These are phyloP conservation scores for Tachyglossus aculeatus DNA, from an alignment of 2,797 vertebrate genomes.

Conservation along the genomic window DNA sequence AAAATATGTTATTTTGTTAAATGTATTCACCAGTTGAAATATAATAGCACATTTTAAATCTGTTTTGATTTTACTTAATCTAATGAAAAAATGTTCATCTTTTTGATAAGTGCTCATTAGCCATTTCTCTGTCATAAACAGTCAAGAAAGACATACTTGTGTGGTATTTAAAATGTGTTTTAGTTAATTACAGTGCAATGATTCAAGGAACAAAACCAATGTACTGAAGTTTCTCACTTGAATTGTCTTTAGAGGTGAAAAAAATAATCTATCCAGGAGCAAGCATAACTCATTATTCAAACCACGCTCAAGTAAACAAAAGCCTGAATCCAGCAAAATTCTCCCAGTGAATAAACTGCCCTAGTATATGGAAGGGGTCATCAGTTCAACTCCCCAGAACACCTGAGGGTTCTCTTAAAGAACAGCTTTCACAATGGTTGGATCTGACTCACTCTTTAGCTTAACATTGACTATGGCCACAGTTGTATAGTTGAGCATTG, in stretches of 20 bases:
- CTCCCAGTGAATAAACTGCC: too few species aligned
- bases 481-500: too few species aligned
- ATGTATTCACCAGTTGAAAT: slow-evolving; percentile 61
- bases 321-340: slow-evolving; percentile 7
- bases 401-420: too few species aligned
- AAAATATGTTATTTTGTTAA: slow-evolving; percentile 60
- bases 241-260: slow-evolving; percentile 53
- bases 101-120: slow-evolving; percentile 77
- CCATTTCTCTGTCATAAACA: slow-evolving; percentile 74
- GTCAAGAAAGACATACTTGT: slow-evolving; percentile 66
- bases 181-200: slow-evolving; percentile 72
- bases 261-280: slow-evolving; percentile 42
- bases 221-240: slow-evolving; percentile 51
- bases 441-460: too few species aligned
- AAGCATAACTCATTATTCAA: slow-evolving; percentile 39
- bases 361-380: too few species aligned
- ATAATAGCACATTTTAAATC: slow-evolving; percentile 50
- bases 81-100: slow-evolving; percentile 69
- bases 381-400: too few species aligned
- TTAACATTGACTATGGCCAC: too few species aligned
- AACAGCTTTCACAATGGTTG: too few species aligned
- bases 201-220: slow-evolving; percentile 66
- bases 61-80: slow-evolving; percentile 70
- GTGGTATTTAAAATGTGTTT: slow-evolving; percentile 60
- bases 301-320: slow-evolving; percentile 40